phyloP scores from a whole-genome alignment of 2,797 vertebrate species.

The Platyrinchus mystaceus region DNA sequence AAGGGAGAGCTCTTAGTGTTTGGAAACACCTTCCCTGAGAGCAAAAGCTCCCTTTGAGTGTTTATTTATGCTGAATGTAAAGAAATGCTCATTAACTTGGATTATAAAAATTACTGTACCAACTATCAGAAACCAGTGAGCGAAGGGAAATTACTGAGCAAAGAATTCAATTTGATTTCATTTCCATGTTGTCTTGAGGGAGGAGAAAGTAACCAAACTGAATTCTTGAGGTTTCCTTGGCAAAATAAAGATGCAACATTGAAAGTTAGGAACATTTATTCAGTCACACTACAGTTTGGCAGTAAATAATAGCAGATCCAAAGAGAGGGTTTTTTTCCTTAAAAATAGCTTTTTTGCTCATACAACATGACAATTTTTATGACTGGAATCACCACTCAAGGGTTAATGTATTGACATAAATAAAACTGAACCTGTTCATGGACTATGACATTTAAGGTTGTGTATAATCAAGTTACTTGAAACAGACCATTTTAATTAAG shows the following conservation, averaged over 20 bases:
- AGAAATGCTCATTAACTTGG: not conserved
- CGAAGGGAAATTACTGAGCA: not conserved
- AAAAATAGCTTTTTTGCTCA: not conserved
- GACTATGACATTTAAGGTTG: not conserved
- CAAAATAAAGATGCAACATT: not conserved
- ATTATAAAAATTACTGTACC: not conserved
- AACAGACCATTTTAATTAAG: not conserved
- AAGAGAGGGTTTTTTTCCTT: not conserved
- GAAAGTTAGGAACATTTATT: not conserved
- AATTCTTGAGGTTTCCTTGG: not conserved
- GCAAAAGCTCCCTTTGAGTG: not conserved
- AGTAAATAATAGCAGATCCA: not conserved
- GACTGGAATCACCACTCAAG: not conserved
- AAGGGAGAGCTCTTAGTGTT: not conserved
- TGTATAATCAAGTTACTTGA: not conserved
- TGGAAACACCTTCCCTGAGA: not conserved
- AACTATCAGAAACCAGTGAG: not conserved
- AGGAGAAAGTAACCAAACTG: not conserved
- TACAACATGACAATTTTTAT: not conserved
- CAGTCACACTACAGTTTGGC: not conserved
- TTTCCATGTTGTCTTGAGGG: not conserved
- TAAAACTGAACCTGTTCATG: not conserved
- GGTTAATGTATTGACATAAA: not conserved
- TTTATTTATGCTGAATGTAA: not conserved
- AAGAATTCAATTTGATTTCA: not conserved